Evolutionary conservation across 2,888 invertebrate species (phyloP).

Genomic region (Trypoxylon attenuatum): DNA sequence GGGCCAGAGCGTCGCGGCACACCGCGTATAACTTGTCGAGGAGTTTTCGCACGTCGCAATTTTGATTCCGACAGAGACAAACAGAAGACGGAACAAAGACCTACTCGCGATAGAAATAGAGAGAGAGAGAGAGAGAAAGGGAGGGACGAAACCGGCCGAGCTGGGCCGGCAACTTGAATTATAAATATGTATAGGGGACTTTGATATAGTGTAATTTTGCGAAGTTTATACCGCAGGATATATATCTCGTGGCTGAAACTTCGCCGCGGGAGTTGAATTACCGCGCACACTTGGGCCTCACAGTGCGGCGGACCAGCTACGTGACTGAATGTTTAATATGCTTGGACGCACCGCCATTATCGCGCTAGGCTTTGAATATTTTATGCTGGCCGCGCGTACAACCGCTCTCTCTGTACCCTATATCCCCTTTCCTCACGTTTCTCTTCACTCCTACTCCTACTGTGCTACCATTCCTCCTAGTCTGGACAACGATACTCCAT

Average conservation of each 20-base stretch:
- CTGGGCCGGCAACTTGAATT: constrained; percentile 40
- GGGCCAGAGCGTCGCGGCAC: background rate
- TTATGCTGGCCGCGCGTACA: constrained; percentile 44
- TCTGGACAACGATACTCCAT: background rate
- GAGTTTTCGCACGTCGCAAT: constrained; percentile 5
- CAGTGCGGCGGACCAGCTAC: constrained; percentile 44
- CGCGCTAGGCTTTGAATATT: constrained; percentile 60
- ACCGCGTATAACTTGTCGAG: background rate
- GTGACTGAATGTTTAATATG: constrained; percentile 59
- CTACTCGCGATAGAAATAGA: constrained; percentile 7
- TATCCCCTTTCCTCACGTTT: too few relatives aligned
- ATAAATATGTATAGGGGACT: constrained; percentile 38
- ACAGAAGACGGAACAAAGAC: constrained; percentile 9
- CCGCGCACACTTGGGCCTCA: constrained; percentile 37
- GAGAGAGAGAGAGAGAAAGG: constrained; percentile 15
- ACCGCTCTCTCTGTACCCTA: too few relatives aligned
- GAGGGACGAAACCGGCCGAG: constrained; percentile 9
- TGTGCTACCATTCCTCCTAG: too few relatives aligned
- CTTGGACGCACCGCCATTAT: constrained; percentile 59
- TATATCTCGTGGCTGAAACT: constrained; percentile 43
- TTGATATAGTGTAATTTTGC: constrained; percentile 46
- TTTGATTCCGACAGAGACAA: constrained; percentile 16
- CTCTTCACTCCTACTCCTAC: too few relatives aligned
- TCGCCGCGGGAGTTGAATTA: constrained; percentile 53
- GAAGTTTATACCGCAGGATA: constrained; percentile 44